These are phyloP conservation scores for Anser cygnoides DNA, from an alignment of 2,113 vertebrate species.

Conservation along the genomic window DNA sequence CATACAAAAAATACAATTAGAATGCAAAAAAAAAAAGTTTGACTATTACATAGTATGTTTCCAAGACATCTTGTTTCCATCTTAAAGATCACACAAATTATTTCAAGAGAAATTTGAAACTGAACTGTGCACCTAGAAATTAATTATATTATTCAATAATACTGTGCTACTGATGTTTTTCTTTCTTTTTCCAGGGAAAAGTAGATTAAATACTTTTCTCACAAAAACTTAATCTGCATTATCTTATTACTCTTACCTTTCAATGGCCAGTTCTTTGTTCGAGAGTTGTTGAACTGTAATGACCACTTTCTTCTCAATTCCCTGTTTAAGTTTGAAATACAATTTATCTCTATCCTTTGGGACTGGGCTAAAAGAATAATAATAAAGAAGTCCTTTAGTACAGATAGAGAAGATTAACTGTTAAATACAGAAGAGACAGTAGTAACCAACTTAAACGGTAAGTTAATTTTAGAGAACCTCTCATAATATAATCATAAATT, in stretches of 20 bases:
- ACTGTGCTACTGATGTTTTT: background rate
- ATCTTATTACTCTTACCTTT: conserved; percentile 82
- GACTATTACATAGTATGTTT: background rate
- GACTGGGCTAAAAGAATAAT: conserved; percentile 83
- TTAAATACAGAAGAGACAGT: background rate
- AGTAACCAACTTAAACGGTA: background rate
- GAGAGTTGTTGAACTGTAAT: conserved; percentile 93
- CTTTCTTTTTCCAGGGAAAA: background rate
- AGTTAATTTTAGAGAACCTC: background rate
- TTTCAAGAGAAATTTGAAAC: background rate
- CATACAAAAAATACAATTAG: background rate
- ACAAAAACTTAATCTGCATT: background rate
- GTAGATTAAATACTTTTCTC: background rate
- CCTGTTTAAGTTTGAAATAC: conserved; percentile 96
- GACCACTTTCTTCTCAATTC: conserved; percentile 93
- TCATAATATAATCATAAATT: background rate
- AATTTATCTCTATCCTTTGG: conserved; percentile 98
- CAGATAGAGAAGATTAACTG: background rate
- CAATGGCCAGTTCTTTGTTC: conserved; percentile 94
- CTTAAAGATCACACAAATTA: background rate
- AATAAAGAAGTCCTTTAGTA: conserved; percentile 17
- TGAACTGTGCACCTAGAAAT: background rate
- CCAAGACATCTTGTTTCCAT: background rate
- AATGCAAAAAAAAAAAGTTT: background rate
- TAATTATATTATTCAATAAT: background rate